Evolutionary conservation across 1,140 invertebrate species (phyloP).

Genomic region (Anastrepha ludens): DNA sequence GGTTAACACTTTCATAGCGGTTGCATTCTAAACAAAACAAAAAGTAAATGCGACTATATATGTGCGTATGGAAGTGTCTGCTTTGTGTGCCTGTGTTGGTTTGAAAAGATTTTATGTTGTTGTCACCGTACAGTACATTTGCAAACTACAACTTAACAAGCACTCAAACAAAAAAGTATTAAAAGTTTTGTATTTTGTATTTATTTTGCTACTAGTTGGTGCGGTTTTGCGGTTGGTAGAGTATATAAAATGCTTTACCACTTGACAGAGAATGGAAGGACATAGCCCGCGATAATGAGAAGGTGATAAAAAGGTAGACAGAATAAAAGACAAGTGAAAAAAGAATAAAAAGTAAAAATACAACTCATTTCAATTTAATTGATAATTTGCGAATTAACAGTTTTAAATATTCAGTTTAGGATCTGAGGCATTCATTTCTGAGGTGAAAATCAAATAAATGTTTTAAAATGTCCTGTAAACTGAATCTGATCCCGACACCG

Average conservation of each 20-base stretch:
- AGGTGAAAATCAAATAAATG: too few relatives aligned
- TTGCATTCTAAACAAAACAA: constrained; percentile 33
- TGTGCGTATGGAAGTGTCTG: constrained; percentile 8
- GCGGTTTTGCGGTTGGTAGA: constrained; percentile 38
- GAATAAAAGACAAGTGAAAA: neutral
- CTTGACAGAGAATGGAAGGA: constrained; percentile 35
- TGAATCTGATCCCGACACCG: too few relatives aligned
- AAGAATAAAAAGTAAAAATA: neutral
- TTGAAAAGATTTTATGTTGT: constrained; percentile 19
- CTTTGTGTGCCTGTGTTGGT: constrained; percentile 15
- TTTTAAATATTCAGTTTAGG: too few relatives aligned
- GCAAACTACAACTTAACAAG: neutral
- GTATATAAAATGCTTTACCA: constrained; percentile 29
- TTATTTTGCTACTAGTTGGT: constrained; percentile 18
- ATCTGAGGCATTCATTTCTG: too few relatives aligned
- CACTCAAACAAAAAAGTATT: neutral
- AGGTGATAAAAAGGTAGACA: constrained; percentile 4
- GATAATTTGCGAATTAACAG: neutral
- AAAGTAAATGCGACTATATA: neutral
- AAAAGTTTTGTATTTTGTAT: constrained; percentile 15
- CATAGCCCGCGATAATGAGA: constrained; percentile 17
- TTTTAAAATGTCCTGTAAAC: too few relatives aligned
- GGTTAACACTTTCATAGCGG: constrained; percentile 42
- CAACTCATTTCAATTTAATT: neutral
- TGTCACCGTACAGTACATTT: neutral